Conservation (phyloP, 2,888 invertebrate genomes). For the Athalia circularis region DNA sequence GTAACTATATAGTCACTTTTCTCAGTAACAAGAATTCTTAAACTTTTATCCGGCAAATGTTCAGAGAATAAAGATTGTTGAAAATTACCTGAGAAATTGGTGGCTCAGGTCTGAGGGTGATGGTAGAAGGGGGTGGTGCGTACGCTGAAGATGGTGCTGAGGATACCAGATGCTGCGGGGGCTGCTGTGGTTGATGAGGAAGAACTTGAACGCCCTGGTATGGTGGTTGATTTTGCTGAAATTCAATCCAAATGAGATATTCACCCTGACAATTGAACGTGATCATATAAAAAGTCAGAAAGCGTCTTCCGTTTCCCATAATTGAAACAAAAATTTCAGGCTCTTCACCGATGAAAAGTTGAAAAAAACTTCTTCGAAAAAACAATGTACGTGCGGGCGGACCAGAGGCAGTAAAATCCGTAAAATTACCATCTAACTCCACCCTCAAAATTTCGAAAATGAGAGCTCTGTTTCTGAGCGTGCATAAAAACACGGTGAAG, state of each 20-base stretch:
- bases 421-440: no score
- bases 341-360: no score
- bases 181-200: conserved; percentile 52
- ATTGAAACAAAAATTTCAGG: background rate
- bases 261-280: background rate
- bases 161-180: conserved; percentile 53
- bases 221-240: conserved; percentile 55
- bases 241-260: background rate
- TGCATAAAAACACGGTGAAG: no score
- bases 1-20: no score
- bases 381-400: no score
- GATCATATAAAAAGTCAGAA: background rate
- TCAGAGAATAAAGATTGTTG: no score
- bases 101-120: conserved; percentile 83
- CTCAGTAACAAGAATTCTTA: no score
- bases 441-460: no score
- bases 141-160: conserved; percentile 50
- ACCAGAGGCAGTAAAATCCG: no score
- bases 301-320: background rate
- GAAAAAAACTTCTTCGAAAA: no score
- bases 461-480: no score
- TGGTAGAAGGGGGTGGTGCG: conserved; percentile 82
- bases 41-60: no score
- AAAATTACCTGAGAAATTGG: conserved; percentile 81
- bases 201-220: conserved; percentile 50